Percentiles rank a stretch among this genome's conserved stretches.
These are phyloP conservation scores for Ischnus inquisitorius DNA, from an alignment of 2,888 invertebrate genomes.

Conservation along the genomic window DNA sequence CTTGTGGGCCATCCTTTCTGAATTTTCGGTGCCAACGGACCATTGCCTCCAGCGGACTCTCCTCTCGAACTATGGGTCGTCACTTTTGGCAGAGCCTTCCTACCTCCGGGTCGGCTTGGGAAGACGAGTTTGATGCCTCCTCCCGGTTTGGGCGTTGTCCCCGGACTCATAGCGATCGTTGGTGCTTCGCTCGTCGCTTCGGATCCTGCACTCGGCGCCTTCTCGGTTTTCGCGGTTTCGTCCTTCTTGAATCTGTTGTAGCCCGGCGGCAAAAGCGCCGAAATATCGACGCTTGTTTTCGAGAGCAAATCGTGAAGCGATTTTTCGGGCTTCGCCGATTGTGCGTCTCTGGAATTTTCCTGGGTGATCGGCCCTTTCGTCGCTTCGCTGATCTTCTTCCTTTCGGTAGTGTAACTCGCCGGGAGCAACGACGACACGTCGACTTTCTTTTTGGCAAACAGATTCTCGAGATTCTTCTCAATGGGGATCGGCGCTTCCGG, in stretches of 20 bases:
- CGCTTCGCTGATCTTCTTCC: conserved; percentile 39
- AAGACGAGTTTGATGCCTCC: conserved; percentile 90
- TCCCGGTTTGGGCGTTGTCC: conserved; percentile 82
- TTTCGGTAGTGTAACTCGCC: conserved; percentile 86
- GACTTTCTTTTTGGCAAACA: conserved; percentile 81
- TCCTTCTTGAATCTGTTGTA: conserved; percentile 86
- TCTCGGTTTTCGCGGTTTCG: conserved; percentile 64
- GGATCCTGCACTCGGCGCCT: not conserved
- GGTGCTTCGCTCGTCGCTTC: conserved; percentile 35
- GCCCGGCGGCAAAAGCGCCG: conserved; percentile 87
- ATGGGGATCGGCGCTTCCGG: conserved; percentile 33
- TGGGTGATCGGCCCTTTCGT: not conserved
- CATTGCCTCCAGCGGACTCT: conserved; percentile 82
- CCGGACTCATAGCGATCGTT: conserved; percentile 84
- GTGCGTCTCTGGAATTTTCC: not conserved
- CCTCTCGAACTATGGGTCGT: conserved; percentile 78
- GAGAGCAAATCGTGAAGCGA: conserved; percentile 81
- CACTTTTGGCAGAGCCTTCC: conserved; percentile 87
- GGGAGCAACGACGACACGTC: conserved; percentile 86
- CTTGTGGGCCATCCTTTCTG: conserved; percentile 95
- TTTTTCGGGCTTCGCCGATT: conserved; percentile 69
- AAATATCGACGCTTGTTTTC: conserved; percentile 83
- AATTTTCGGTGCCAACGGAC: conserved; percentile 89
- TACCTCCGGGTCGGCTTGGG: conserved; percentile 91
- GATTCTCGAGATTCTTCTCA: conserved; percentile 66